phyloP scores from a whole-genome alignment of 1,140 invertebrate genomes.

The Ceratosolen solmsi region DNA sequence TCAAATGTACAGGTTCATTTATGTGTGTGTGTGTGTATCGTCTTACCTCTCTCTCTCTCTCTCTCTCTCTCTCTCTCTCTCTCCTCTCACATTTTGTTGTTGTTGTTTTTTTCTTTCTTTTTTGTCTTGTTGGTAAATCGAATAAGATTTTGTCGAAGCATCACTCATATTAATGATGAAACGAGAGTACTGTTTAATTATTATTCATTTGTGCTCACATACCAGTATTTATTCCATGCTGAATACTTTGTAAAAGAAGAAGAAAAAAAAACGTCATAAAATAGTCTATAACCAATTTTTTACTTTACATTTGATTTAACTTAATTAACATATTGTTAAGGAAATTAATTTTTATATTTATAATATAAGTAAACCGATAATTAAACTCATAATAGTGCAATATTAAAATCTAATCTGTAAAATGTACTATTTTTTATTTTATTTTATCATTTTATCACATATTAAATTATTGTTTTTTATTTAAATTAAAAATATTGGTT shows the following conservation, averaged over 20 bases:
- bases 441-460: no score
- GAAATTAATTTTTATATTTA: not conserved
- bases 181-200: not conserved
- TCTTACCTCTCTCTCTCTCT: not conserved
- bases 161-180: not conserved
- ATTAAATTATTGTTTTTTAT: no score
- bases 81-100: no score
- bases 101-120: no score
- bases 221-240: slow-evolving; percentile 26
- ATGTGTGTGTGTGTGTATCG: slow-evolving; percentile 11
- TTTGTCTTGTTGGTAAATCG: no score
- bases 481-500: slow-evolving; percentile 29
- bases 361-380: not conserved
- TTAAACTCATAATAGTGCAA: not conserved
- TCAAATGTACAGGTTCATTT: slow-evolving; percentile 32
- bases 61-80: no score
- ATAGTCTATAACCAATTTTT: slow-evolving; percentile 34
- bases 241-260: slow-evolving; percentile 28
- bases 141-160: slow-evolving; percentile 9
- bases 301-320: not conserved
- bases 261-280: slow-evolving; percentile 17
- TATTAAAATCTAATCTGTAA: not conserved
- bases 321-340: not conserved
- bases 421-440: not conserved
- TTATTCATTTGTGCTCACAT: not conserved